Evolutionary conservation across 1,140 invertebrate genomes (phyloP).

Genomic region (Listronotus bonariensis): DNA sequence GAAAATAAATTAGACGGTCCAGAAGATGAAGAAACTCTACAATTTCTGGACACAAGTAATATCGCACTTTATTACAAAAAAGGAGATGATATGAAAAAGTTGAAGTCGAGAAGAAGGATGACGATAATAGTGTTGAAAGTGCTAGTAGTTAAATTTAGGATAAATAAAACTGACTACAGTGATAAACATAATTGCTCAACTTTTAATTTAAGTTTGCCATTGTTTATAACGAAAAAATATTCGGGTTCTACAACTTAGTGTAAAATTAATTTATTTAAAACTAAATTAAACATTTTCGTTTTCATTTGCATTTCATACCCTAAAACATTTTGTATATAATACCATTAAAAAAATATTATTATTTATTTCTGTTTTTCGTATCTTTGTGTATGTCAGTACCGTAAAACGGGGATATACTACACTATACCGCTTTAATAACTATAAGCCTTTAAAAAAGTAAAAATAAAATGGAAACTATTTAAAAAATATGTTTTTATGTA

Average conservation of each 20-base stretch:
- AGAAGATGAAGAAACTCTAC: slow-evolving; percentile 38
- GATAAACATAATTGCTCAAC: slow-evolving; percentile 6
- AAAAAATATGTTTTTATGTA: too few species aligned
- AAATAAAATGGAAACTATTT: too few species aligned
- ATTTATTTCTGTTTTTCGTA: too few species aligned
- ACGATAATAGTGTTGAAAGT: slow-evolving; percentile 19
- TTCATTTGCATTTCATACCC: too few species aligned
- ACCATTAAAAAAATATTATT: too few species aligned
- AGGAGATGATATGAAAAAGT: slow-evolving; percentile 31
- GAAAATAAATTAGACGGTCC: slow-evolving; percentile 17
- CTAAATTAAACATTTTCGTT: background rate
- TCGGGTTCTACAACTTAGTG: background rate
- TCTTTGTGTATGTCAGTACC: too few species aligned
- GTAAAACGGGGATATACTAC: too few species aligned
- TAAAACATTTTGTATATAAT: too few species aligned
- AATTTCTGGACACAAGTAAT: slow-evolving; percentile 60
- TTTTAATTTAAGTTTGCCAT: slow-evolving; percentile 1
- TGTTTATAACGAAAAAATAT: background rate
- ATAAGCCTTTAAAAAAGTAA: too few species aligned
- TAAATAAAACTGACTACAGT: background rate
- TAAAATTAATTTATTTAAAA: background rate
- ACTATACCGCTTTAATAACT: too few species aligned
- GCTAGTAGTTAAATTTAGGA: slow-evolving; percentile 2
- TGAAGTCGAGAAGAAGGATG: slow-evolving; percentile 13
- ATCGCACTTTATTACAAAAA: slow-evolving; percentile 61